Evolutionary conservation across 1,140 invertebrate species (phyloP), one percentile per base, ranked within the genome.

Genomic region (Zaprionus capensis): DNA sequence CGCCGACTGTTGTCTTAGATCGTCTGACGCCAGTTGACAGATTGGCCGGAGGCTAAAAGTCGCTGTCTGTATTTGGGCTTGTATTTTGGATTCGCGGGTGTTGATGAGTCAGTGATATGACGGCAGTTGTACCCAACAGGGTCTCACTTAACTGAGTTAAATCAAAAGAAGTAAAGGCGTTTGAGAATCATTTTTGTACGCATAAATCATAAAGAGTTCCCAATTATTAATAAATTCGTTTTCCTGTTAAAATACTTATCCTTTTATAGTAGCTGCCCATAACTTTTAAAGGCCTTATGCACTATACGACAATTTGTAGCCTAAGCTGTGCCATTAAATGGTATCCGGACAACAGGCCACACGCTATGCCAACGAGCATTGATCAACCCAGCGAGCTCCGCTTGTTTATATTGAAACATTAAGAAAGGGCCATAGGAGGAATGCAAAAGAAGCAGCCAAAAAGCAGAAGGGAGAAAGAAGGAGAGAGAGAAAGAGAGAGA

Each of bases 11-110:
- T 81, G 85, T 79, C 85, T 90, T 82, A 90, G 85, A 90, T 90
- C 85, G 86, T 85, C 85, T 80, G 85, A 90, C 79, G 85, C 81
- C 85, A 80, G 85, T 90, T 90, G 85, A 90, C 85, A 90, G 85
- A 90, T 90, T 90, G 79, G 76, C 85, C 79, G 55, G 68, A 76
- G 85, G 85, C 86, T 71, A 74, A 80, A 73, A 90, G 74, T 90
- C 73, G 73, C 71, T 74, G 69, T 73, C 61, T 72, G 51, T 88
- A 83, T 87, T 83, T 88, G 77, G 84, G 46, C 46, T 73, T 87
- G 53, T 56, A 65, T 78, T 87, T 83, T 66, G 63, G 65, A 61
- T 57, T 59, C 55, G 72, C 58, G 65, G 80, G 80, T 77, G 84
- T 76, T 77, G 80, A 86, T 86, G 83, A 86, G 83, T 87, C 83